A percentile compares a stretch with the other conserved stretches of the same genome.
phyloP scores from a whole-genome alignment of 1,140 invertebrate genomes.

The Macrostomum lignano region DNA sequence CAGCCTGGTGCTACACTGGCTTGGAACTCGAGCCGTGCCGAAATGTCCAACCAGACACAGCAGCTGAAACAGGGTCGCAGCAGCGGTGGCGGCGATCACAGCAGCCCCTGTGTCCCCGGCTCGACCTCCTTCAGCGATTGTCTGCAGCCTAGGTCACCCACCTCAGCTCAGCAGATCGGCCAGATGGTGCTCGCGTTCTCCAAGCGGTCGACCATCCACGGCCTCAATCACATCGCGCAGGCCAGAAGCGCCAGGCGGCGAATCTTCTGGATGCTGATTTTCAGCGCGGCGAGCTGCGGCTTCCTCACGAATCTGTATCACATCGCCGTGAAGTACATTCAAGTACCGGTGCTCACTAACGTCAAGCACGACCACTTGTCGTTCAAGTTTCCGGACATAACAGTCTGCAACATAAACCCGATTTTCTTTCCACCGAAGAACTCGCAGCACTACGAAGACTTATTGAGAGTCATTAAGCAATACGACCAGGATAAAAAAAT shows the following conservation, averaged over 20 bases:
- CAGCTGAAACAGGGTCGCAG: no score
- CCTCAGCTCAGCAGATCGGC: no score
- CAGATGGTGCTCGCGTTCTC: slow-evolving; percentile 1
- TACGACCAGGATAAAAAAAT: no score
- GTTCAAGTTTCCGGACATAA: slow-evolving; percentile 4
- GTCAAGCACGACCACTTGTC: not conserved
- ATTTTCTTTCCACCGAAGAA: slow-evolving; percentile 5
- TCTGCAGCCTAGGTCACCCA: no score
- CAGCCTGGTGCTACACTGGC: no score
- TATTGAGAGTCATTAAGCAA: not conserved
- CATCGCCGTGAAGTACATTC: slow-evolving; percentile 4
- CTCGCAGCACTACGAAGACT: not conserved
- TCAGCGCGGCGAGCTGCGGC: not conserved
- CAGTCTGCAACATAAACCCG: slow-evolving; percentile 5
- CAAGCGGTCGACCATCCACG: slow-evolving; percentile 3
- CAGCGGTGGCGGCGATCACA: no score
- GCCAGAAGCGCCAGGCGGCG: not conserved
- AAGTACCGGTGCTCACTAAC: slow-evolving; percentile 3
- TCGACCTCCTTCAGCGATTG: no score
- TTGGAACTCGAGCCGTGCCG: no score
- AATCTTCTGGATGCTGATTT: slow-evolving; percentile 3
- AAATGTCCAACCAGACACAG: no score
- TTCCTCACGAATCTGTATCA: slow-evolving; percentile 4
- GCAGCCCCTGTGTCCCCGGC: no score
- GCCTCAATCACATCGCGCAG: slow-evolving; percentile 4